Base-by-base conservation (phyloP, 2,113 vertebrate species). In the Aegypius monachus region DNA sequence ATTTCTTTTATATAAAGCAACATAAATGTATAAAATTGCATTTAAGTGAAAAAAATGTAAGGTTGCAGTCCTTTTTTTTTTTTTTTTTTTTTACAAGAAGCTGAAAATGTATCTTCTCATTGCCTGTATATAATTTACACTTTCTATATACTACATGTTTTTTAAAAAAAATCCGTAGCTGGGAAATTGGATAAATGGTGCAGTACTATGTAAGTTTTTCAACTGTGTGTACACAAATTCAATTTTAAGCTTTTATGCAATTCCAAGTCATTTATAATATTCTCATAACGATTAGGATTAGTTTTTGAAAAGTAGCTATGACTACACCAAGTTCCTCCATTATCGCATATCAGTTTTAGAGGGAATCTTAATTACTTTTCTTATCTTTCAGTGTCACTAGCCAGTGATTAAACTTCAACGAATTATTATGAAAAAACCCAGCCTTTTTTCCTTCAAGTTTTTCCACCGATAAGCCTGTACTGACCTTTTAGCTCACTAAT, bases 1-100 rank as follows among this genome's bases (percentile, higher is more conserved):
- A 91, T 96, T 85, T 96, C 88, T 62, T 94, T 98, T 96, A 97
- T 98, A 98, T 96, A 98, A 98, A 98, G 98, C 98, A 98, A 98
- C 95, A 19, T 73, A 97, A 97, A 97, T 94, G 97, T 98, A 98
- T 98, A 98, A 98, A 98, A 98, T 94, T 96, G 97, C 97, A 94
- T 97, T 97, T 95, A 94, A 96, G 97, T 97, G 98, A 95, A 95
- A 86, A 97, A 97, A 98, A 97, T 81, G 97, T 96, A 97, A 96
- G 95, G 89, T 93, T 90, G 97, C 97, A 97, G 95, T 98, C 95
- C 78, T 86, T 27, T 88, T 87, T 53, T 82, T 86, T 65, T 50
- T 67, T 61, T 84, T 86, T 74, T 65, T 68, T 72, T 65, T 73
- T 62, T 90, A 63, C 93, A 98, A 93, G 82, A 96, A 98, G 98